These are phyloP conservation scores for Drosophila pandora DNA, from an alignment of 1,140 invertebrate genomes.

Conservation along the genomic window DNA sequence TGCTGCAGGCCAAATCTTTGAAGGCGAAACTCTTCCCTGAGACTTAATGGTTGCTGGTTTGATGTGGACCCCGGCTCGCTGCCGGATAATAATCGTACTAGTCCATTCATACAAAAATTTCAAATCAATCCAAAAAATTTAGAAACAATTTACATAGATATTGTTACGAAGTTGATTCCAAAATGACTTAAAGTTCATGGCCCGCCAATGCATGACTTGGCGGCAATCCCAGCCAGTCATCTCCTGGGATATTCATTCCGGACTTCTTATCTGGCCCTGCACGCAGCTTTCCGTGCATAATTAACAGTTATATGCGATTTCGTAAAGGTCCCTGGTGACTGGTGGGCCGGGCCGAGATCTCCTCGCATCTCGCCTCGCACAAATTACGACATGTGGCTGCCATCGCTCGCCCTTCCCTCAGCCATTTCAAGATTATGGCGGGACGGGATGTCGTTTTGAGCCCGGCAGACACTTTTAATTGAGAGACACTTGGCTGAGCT, in stretches of 20 bases:
- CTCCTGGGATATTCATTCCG: slow-evolving; percentile 1
- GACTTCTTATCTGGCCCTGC: slow-evolving; percentile 43
- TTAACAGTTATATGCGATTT: slow-evolving; percentile 61
- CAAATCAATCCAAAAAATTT: neutral
- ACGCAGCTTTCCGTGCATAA: slow-evolving; percentile 56
- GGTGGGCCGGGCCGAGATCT: neutral
- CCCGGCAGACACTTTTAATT: slow-evolving; percentile 78
- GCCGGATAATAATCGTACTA: neutral
- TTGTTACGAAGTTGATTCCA: neutral
- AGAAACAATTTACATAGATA: slow-evolving; percentile 1
- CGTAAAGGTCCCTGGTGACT: slow-evolving; percentile 6
- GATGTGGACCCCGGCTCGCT: neutral
- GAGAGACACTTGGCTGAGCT: slow-evolving; percentile 77
- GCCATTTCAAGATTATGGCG: slow-evolving; percentile 29
- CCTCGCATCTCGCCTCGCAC: slow-evolving; percentile 28
- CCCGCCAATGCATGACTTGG: slow-evolving; percentile 1
- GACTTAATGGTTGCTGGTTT: slow-evolving; percentile 17
- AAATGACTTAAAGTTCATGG: slow-evolving; percentile 30
- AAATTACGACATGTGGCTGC: slow-evolving; percentile 76
- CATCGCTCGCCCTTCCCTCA: slow-evolving; percentile 32
- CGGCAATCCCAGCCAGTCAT: neutral
- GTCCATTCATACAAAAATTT: slow-evolving; percentile 7
- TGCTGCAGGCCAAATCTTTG: slow-evolving; percentile 24
- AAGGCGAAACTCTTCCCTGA: slow-evolving; percentile 27
- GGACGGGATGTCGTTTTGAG: slow-evolving; percentile 57